Conservation (phyloP, 2,797 vertebrate genomes). For the Lateolabrax maculatus region DNA sequence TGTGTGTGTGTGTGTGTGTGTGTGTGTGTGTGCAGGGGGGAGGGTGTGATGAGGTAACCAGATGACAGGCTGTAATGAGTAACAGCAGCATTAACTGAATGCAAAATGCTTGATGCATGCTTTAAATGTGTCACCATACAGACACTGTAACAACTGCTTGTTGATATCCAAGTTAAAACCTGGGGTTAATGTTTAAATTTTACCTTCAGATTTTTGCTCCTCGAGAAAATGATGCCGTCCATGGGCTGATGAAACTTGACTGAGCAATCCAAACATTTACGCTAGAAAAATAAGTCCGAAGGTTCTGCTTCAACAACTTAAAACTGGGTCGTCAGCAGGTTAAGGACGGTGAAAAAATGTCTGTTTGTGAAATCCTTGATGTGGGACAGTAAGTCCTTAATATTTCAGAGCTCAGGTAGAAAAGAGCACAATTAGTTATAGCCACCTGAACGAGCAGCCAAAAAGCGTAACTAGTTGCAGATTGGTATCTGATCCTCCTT, state of each 20-base stretch:
- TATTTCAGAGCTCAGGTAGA: neutral
- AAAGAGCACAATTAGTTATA: neutral
- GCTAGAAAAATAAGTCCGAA: neutral
- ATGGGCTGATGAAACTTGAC: neutral
- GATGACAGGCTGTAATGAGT: constrained; percentile 23
- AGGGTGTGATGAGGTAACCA: constrained; percentile 58
- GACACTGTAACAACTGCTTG: neutral
- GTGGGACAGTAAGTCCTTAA: neutral
- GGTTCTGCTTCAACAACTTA: no score
- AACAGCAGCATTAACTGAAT: neutral
- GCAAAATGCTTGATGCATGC: neutral
- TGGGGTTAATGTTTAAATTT: neutral
- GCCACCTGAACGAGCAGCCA: neutral
- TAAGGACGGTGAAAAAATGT: neutral
- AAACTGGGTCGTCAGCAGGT: neutral
- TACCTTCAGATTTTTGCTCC: neutral
- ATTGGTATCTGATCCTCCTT: constrained; percentile 4
- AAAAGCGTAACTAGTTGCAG: constrained; percentile 21
- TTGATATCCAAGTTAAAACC: neutral
- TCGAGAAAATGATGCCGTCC: neutral
- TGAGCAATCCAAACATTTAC: neutral
- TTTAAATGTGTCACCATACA: neutral
- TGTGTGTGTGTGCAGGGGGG: constrained; percentile 23
- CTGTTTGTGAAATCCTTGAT: neutral
- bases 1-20: neutral